These are phyloP conservation scores for Chloroclysta siterata DNA, from an alignment of 2,888 invertebrate genomes.

Conservation along the genomic window DNA sequence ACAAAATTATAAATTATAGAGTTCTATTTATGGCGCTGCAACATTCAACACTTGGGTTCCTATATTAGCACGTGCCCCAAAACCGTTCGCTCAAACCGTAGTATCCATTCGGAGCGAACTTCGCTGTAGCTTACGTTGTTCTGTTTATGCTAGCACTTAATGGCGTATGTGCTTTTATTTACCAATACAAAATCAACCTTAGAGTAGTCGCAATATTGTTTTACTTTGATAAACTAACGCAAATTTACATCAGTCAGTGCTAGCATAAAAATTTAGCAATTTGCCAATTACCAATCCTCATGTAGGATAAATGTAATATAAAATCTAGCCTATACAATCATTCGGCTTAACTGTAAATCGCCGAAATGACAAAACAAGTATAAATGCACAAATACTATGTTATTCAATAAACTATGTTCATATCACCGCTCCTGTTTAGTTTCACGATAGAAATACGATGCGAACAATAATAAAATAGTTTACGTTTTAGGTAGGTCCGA, in stretches of 20 bases:
- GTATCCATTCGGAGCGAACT: conserved; percentile 57
- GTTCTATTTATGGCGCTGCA: conserved; percentile 74
- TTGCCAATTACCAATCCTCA: conserved; percentile 72
- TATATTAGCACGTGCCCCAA: conserved; percentile 47
- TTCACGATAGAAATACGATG: conserved; percentile 62
- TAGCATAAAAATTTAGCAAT: conserved; percentile 56
- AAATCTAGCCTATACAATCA: conserved; percentile 68
- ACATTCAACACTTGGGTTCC: conserved; percentile 65
- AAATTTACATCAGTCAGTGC: background rate
- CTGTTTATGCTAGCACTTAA: conserved; percentile 48
- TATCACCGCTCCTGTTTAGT: conserved; percentile 58
- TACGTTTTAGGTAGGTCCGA: conserved; percentile 80
- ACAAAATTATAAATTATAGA: conserved; percentile 73
- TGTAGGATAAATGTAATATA: conserved; percentile 75
- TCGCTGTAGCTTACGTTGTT: conserved; percentile 69
- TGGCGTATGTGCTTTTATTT: background rate
- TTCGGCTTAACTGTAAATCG: conserved; percentile 73
- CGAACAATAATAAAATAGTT: conserved; percentile 75
- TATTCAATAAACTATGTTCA: conserved; percentile 59
- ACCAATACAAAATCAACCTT: conserved; percentile 7
- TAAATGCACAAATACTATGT: conserved; percentile 71
- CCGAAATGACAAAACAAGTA: conserved; percentile 67
- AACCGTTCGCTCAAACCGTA: conserved; percentile 29
- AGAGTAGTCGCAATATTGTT: background rate
- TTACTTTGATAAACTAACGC: conserved; percentile 4